Base-by-base conservation (phyloP, 2,797 vertebrate genomes). In the Choloepus didactylus region DNA sequence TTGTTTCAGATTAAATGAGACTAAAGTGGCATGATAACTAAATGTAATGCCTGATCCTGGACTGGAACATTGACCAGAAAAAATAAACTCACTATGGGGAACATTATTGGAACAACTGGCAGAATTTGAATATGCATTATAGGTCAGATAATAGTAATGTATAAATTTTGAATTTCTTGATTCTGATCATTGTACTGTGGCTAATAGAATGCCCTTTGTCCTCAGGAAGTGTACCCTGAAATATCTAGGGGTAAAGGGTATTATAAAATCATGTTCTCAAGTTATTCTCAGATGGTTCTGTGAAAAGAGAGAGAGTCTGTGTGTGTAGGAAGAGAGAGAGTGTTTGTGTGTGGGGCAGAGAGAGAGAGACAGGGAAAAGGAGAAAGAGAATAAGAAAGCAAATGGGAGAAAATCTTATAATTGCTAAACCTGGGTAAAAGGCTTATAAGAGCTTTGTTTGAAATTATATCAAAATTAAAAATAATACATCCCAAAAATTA, bases 391-490 rank as follows among this genome's bases (percentile, higher is more conserved):
- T 6, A 14, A 64, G 62, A 64, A 64, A 31, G 29, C 62, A 64
- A 64, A 64, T 31, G 29, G 29, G 62, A 31, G 29, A 64, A 31
- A 64, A 15, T 31, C 11, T 15, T 31, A 31, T 64, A 64, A 64
- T 64, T 31, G 29, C 62, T 64, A 64, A 14, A 15, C 29, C 62
- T 64, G 62, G 9, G 62, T 64, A 31, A 64, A 64, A 64, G 12
- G 25, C 31, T 31, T 15, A 29, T 31, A 10, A 29, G 27, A 31
- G 14, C 31, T 64, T 64, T 64, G 12, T 64, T 64, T 80, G 31
- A 89, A 94, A 87, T 73, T 88, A 93, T 10, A 82, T 60, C 64
- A 80, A 95, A 94, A 59, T 89, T 29, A 64, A 64, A 84, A 83
- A 88, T 91, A 62, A 72, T 56, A 54, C 7, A 2, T 23, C 35